Conservation (phyloP, 2,113 vertebrate species). For the Nothobranchius kuhntae region DNA sequence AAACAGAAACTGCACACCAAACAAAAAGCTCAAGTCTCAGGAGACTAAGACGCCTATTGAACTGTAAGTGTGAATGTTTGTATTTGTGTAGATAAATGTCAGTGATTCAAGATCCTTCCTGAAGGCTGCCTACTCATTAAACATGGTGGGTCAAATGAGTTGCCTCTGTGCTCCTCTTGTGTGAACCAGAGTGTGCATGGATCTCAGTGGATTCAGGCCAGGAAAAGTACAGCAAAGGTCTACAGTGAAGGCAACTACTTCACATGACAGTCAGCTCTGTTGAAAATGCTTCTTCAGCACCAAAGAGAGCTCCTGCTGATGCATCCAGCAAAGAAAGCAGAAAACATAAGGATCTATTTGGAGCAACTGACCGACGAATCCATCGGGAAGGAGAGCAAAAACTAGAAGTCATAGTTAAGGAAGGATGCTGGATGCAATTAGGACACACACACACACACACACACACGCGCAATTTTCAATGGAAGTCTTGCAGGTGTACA, state of each 20-base stretch:
- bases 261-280: slow-evolving; percentile 18
- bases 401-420: slow-evolving; percentile 23
- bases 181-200: not conserved
- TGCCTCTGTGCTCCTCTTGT: not conserved
- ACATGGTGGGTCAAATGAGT: slow-evolving; percentile 9
- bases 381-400: slow-evolving; percentile 31
- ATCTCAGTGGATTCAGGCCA: not conserved
- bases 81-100: not conserved
- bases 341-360: slow-evolving; percentile 45
- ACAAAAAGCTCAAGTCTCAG: no score
- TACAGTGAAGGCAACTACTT: slow-evolving; percentile 9
- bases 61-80: no score
- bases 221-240: slow-evolving; percentile 16
- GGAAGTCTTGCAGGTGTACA: no score
- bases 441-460: slow-evolving; percentile 1
- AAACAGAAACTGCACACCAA: no score
- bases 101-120: slow-evolving; percentile 11
- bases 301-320: slow-evolving; percentile 48
- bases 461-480: no score
- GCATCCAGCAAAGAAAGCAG: slow-evolving; percentile 38
- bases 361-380: slow-evolving; percentile 43
- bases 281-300: slow-evolving; percentile 62
- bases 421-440: slow-evolving; percentile 13
- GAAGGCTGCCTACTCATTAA: slow-evolving; percentile 33
- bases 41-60: no score